These are phyloP conservation scores for Lissocephala sabroskyi DNA, from an alignment of 2,888 invertebrate genomes.

Conservation along the genomic window DNA sequence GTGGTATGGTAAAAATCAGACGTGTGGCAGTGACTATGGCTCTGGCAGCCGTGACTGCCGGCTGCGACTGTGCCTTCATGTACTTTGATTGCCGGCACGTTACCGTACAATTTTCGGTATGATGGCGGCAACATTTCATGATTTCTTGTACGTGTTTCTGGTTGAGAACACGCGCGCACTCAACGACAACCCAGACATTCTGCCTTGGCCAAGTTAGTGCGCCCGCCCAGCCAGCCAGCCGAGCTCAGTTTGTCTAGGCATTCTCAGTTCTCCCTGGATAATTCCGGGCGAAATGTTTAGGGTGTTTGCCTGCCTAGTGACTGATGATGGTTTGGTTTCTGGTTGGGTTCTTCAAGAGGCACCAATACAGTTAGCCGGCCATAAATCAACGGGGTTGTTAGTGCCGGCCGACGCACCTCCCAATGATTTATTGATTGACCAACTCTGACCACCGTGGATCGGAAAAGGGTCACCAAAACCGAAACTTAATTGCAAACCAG, in stretches of 20 bases:
- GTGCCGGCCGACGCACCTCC: no score
- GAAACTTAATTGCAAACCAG: no score
- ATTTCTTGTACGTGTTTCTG: constrained; percentile 60
- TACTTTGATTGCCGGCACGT: constrained; percentile 65
- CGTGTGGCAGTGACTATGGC: constrained; percentile 29
- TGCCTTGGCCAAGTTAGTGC: constrained; percentile 21
- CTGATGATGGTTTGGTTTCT: constrained; percentile 49
- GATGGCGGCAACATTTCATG: constrained; percentile 66
- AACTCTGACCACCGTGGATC: no score
- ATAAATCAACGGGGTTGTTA: constrained; percentile 52
- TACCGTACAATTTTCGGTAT: constrained; percentile 60
- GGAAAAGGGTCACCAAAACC: no score
- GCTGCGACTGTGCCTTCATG: constrained; percentile 12
- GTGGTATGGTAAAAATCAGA: constrained; percentile 57
- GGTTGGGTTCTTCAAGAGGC: neutral
- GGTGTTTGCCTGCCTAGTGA: constrained; percentile 44
- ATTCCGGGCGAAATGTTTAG: constrained; percentile 12
- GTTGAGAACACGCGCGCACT: constrained; percentile 43
- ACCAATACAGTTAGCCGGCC: constrained; percentile 12
- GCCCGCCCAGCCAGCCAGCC: neutral
- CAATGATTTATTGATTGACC: constrained; percentile 27
- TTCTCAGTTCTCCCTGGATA: constrained; percentile 5
- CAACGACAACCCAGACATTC: constrained; percentile 3
- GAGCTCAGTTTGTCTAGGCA: neutral
- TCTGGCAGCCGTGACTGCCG: constrained; percentile 24